These are phyloP conservation scores for Loripinus fragilis DNA, from an alignment of 2,888 invertebrate genomes.

Conservation along the genomic window DNA sequence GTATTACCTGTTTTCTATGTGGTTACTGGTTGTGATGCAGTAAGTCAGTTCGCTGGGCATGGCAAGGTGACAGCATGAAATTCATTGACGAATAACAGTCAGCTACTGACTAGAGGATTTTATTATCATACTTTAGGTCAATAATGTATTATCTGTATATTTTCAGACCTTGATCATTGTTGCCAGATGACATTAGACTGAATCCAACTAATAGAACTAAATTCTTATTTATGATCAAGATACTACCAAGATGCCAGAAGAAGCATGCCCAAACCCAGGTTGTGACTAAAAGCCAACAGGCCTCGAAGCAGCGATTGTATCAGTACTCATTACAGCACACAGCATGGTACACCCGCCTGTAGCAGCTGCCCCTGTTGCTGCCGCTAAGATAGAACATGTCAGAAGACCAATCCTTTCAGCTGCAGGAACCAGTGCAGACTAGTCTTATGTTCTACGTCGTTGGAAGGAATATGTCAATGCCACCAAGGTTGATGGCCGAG, in stretches of 20 bases:
- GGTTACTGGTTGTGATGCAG: too few species aligned
- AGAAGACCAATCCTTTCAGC: background rate
- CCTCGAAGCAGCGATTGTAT: conserved; percentile 48
- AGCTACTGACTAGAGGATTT: conserved; percentile 7
- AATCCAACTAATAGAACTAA: conserved; percentile 2
- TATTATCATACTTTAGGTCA: background rate
- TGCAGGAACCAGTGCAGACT: conserved; percentile 52
- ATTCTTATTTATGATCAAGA: conserved; percentile 13
- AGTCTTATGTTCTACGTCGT: conserved; percentile 52
- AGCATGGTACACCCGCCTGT: background rate
- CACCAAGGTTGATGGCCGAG: conserved; percentile 50
- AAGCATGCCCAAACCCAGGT: conserved; percentile 7
- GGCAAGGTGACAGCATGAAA: too few species aligned
- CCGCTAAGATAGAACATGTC: conserved; percentile 3
- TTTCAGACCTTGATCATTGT: conserved; percentile 6
- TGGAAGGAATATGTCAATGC: conserved; percentile 61
- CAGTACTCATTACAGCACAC: conserved; percentile 50
- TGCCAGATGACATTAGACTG: background rate
- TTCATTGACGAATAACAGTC: too few species aligned
- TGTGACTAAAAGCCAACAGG: conserved; percentile 45
- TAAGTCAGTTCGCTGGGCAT: too few species aligned
- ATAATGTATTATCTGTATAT: background rate
- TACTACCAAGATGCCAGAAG: conserved; percentile 1
- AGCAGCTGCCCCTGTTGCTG: background rate
- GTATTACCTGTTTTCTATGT: too few species aligned